phyloP scores from a whole-genome alignment of 92 coral and sea anemone genomes.

The Porites divaricata region DNA sequence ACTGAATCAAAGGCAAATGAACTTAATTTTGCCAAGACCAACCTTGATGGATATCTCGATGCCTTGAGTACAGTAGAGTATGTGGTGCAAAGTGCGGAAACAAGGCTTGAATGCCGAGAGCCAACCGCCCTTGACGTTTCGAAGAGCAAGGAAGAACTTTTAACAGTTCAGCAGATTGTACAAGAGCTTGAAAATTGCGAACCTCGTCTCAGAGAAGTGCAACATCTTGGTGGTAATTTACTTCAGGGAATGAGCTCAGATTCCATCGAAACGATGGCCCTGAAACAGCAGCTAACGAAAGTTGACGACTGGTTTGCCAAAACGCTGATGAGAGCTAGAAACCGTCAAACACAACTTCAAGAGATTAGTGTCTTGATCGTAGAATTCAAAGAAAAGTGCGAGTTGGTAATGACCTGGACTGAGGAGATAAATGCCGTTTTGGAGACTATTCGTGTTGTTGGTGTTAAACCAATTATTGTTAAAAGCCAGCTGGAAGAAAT shows the following conservation, averaged over 20 bases:
- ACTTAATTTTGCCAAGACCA: conserved; percentile 66
- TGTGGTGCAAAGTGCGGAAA: conserved; percentile 74
- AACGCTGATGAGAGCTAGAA: conserved; percentile 67
- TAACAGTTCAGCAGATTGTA: conserved; percentile 68
- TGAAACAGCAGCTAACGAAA: conserved; percentile 77
- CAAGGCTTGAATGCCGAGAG: conserved; percentile 66
- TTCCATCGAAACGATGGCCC: conserved; percentile 68
- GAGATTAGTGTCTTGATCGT: conserved; percentile 69
- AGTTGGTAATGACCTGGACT: conserved; percentile 84
- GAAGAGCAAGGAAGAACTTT: conserved; percentile 71
- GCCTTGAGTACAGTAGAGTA: conserved; percentile 72
- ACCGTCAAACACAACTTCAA: conserved; percentile 73
- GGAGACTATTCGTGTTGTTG: conserved; percentile 72
- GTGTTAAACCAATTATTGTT: conserved; percentile 78
- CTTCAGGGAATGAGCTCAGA: conserved; percentile 83
- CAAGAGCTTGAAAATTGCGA: conserved; percentile 81
- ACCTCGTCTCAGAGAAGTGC: conserved; percentile 75
- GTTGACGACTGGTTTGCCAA: conserved; percentile 61
- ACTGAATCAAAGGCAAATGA: conserved; percentile 70
- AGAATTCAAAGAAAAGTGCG: conserved; percentile 86
- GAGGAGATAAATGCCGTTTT: conserved; percentile 77
- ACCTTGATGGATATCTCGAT: conserved; percentile 65
- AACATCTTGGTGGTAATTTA: conserved; percentile 71
- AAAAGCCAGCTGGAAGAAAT: conserved; percentile 83
- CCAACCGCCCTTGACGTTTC: conserved; percentile 74